Percentiles rank a stretch among this genome's conserved stretches.
phyloP scores from a whole-genome alignment of 53 echinoderm and acorn worm genomes.

The Stichopus horrens region DNA sequence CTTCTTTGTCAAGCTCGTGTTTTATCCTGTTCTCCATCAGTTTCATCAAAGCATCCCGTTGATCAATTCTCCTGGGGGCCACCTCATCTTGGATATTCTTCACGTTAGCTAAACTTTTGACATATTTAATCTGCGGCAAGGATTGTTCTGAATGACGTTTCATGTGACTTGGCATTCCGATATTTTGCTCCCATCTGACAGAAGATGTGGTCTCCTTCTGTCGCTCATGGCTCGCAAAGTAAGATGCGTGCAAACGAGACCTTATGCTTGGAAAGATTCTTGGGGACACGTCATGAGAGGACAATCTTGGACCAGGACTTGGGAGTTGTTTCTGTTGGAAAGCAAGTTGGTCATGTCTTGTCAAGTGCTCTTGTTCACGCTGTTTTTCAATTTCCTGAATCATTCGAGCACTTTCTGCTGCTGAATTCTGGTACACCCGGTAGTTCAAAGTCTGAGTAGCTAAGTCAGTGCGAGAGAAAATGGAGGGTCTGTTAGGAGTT shows the following conservation, averaged over 20 bases:
- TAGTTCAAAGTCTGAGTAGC: background rate
- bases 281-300: background rate
- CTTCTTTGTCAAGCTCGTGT: slow-evolving; percentile 32
- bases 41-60: slow-evolving; percentile 5
- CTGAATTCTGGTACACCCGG: background rate
- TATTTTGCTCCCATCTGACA: background rate
- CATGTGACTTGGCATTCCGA: background rate
- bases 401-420: slow-evolving; percentile 11
- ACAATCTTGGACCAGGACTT: background rate
- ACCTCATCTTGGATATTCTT: background rate
- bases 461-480: background rate
- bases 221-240: background rate
- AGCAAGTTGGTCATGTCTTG: background rate
- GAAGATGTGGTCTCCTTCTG: background rate
- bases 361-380: background rate
- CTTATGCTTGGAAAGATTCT: background rate
- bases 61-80: background rate
- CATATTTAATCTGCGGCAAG: slow-evolving; percentile 27
- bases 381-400: slow-evolving; percentile 32
- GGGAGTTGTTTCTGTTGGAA: background rate
- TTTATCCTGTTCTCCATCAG: slow-evolving; percentile 40
- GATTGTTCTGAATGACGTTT: background rate
- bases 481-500: slow-evolving; percentile 21
- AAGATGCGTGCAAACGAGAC: slow-evolving; percentile 5
- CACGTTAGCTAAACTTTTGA: slow-evolving; percentile 24